These are phyloP conservation scores for Heteromormyrus szaboi DNA, from an alignment of 2,797 vertebrate species.

Conservation along the genomic window DNA sequence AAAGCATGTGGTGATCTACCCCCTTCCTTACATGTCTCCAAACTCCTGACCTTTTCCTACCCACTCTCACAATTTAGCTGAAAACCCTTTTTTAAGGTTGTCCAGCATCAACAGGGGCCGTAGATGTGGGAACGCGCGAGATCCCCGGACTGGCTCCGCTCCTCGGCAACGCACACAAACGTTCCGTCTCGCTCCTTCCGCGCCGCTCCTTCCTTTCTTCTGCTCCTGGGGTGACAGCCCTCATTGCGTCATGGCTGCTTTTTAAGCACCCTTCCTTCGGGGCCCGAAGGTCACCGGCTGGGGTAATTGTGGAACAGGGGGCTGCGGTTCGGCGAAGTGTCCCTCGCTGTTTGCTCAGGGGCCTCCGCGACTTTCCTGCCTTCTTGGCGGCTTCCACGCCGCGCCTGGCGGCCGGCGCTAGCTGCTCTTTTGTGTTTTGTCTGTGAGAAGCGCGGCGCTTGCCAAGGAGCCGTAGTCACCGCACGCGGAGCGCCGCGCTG, in stretches of 20 bases:
- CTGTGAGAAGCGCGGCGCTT: conserved; percentile 14
- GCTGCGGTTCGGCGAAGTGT: conserved; percentile 14
- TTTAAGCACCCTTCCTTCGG: conserved; percentile 5
- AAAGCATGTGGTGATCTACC: background rate
- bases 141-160: background rate
- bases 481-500: background rate
- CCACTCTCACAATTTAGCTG: conserved; percentile 17
- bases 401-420: background rate
- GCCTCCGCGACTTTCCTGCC: conserved; percentile 5
- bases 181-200: background rate
- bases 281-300: conserved; percentile 24
- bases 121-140: conserved; percentile 8
- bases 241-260: conserved; percentile 10
- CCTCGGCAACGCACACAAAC: conserved; percentile 10
- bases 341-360: conserved; percentile 10
- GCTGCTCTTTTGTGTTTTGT: conserved; percentile 20
- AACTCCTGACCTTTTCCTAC: conserved; percentile 28
- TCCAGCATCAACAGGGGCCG: background rate
- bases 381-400: conserved; percentile 3
- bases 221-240: background rate
- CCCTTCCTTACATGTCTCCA: conserved; percentile 23
- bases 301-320: background rate
- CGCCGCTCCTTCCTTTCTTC: background rate
- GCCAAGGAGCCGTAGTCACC: background rate
- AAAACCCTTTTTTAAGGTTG: conserved; percentile 24